Base-by-base conservation (phyloP, 2,888 invertebrate genomes). In the Craniophora ligustri region DNA sequence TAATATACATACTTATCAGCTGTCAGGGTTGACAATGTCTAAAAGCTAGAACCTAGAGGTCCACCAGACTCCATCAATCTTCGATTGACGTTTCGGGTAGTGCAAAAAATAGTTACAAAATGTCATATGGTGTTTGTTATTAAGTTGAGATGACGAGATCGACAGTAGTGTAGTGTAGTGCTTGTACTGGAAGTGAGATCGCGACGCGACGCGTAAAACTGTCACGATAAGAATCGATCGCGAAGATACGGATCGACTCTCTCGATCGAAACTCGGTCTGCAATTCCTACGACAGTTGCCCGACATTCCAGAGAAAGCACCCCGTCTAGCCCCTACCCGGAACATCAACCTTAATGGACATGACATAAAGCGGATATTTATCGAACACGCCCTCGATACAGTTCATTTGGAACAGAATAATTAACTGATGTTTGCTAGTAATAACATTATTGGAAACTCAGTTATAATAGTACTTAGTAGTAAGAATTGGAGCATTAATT, bases 181-280 rank as follows among this genome's bases (percentile, higher is more conserved):
- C 64, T 70, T 76, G 80, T 79, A 81, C 78, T 78, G 74, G 79
- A 76, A 83, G 83, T 78, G 79, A 83, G 85, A 83, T 82, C 76
- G 82, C 80, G 83, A 86, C 81, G 74, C 81, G 81, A 84, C 86
- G 89, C 89, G 89, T 91, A 88, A 90, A 91, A 88, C 88, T 91
- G 90, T 88, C 91, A 74, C 76, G 91, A 91, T 92, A 88, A 85
- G 84, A 82, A 90, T 91, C 91, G 79, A 85, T 86, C 78, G 83
- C 80, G 49, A 68, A 84, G 91, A 91, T 90, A 87, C 79, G 72
- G 77, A 89, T 91, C 88, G 80, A 76, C 73, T 80, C 83, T 60
- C 57, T 83, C 81, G 77, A 81, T 84, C 82, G 81, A 68, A 72
- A 66, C 77, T 73, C 76, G 71, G 76, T 71, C 75, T 48, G 57